Evolutionary conservation across 2,113 vertebrate genomes (phyloP).

Genomic region (Chrysochloris asiatica): DNA sequence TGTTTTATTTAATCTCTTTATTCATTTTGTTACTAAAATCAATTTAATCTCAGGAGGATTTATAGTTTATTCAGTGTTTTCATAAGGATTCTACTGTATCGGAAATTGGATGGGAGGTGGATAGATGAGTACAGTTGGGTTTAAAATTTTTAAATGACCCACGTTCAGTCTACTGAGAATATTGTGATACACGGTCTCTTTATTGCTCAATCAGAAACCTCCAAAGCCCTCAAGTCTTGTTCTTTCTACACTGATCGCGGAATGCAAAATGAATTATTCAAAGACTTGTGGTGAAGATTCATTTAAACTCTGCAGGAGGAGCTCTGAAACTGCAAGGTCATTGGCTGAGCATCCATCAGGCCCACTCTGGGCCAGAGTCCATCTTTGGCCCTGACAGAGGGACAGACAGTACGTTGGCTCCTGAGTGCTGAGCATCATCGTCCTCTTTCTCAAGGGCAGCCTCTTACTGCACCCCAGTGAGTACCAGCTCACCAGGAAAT

Average conservation of each 20-base stretch:
- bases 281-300: neutral
- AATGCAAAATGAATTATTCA: constrained; percentile 49
- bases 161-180: neutral
- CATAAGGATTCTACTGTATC: neutral
- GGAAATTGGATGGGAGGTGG: neutral
- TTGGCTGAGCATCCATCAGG: neutral
- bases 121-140: neutral
- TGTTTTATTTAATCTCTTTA: neutral
- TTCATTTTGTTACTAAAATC: constrained; percentile 7
- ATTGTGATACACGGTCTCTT: neutral
- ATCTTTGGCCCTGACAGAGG: neutral
- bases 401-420: neutral
- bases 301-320: neutral
- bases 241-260: neutral
- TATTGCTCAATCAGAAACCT: constrained; percentile 16
- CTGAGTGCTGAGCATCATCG: accelerated
- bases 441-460: neutral
- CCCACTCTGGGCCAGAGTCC: neutral
- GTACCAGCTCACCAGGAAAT: neutral
- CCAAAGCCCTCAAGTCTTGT: constrained; percentile 13
- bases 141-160: constrained; percentile 14
- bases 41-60: neutral
- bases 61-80: neutral
- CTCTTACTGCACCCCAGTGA: neutral
- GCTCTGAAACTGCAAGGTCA: neutral